A percentile compares a stretch with the other conserved stretches of the same genome.
Conservation (phyloP, 2,113 vertebrate genomes). For the Dicrurus megarhynchus region DNA sequence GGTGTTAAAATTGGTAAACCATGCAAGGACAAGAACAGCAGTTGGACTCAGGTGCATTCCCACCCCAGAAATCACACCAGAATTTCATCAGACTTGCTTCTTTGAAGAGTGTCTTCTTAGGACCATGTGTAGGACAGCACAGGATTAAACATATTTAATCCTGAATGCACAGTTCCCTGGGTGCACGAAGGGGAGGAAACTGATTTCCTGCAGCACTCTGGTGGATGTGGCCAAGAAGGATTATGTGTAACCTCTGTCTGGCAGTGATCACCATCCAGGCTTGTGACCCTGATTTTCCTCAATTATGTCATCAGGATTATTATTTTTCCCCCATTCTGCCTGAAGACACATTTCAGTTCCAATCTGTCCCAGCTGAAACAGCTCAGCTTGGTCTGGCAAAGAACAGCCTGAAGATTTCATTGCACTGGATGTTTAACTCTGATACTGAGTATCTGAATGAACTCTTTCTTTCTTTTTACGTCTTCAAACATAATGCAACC, state of each 20-base stretch:
- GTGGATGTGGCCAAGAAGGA: neutral
- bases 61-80: neutral
- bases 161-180: neutral
- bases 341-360: constrained; percentile 9
- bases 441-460: neutral
- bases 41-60: neutral
- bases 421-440: neutral
- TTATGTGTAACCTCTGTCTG: neutral
- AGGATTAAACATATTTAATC: neutral
- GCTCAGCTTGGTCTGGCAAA: neutral
- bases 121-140: neutral
- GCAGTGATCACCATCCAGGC: neutral
- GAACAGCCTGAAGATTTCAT: neutral
- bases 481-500: neutral
- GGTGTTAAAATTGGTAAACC: neutral
- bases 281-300: constrained; percentile 12
- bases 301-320: neutral
- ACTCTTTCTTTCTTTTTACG: neutral
- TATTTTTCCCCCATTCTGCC: neutral
- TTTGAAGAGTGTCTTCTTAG: neutral
- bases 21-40: neutral
- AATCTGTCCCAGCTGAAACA: neutral
- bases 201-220: neutral
- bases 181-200: neutral
- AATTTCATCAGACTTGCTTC: neutral